A percentile compares a stretch with the other conserved stretches of the same genome.
Conservation (phyloP, 1,140 invertebrate species). For the Brachionus angularis region DNA sequence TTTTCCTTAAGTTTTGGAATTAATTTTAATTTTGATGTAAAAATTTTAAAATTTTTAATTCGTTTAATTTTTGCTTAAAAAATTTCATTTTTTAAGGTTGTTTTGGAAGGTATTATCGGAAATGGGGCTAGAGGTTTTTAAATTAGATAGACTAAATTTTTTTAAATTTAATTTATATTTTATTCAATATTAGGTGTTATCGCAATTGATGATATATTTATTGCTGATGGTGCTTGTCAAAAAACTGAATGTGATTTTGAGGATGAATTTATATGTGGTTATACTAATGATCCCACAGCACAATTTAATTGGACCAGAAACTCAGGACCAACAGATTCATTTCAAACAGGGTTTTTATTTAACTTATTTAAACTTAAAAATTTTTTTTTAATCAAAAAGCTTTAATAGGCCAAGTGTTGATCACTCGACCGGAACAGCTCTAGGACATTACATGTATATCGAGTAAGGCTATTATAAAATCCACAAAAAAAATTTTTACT, state of each 20-base stretch:
- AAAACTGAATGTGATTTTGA: constrained; percentile 38
- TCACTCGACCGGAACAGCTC: constrained; percentile 49
- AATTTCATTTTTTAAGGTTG: constrained; percentile 47
- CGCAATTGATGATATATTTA: constrained; percentile 33
- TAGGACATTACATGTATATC: constrained; percentile 56
- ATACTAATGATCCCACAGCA: constrained; percentile 18
- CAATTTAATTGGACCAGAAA: constrained; percentile 70
- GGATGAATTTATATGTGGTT: constrained; percentile 18
- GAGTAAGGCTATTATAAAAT: no score
- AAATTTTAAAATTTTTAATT: neutral
- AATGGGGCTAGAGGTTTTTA: constrained; percentile 47
- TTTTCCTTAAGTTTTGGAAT: constrained; percentile 18
- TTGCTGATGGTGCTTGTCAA: constrained; percentile 28
- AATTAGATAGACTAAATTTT: no score
- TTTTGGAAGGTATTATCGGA: constrained; percentile 50
- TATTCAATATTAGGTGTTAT: constrained; percentile 35
- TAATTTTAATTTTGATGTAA: constrained; percentile 38
- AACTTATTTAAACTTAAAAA: constrained; percentile 65
- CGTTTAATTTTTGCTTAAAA: neutral
- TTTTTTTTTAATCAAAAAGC: neutral
- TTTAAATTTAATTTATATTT: no score
- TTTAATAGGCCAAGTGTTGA: constrained; percentile 50
- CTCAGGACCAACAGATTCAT: constrained; percentile 64
- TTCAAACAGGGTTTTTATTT: constrained; percentile 56
- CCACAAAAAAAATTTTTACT: no score